phyloP scores from a whole-genome alignment of 2,888 invertebrate species.

The Agrotis exclamationis region DNA sequence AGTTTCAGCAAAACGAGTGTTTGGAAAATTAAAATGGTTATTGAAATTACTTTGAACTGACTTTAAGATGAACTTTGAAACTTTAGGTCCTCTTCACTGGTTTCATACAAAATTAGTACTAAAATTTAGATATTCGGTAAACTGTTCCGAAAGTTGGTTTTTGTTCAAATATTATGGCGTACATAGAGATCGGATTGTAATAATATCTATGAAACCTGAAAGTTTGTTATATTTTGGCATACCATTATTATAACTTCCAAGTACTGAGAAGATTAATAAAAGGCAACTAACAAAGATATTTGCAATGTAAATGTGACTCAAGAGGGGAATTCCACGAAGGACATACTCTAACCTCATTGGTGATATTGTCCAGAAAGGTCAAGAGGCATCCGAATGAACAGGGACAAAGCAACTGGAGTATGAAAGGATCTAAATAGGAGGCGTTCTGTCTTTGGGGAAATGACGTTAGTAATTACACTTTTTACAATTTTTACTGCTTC shows the following conservation, averaged over 20 bases:
- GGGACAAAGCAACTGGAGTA: too few species aligned
- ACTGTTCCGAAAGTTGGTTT: slow-evolving; percentile 36
- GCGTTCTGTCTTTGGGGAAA: too few species aligned
- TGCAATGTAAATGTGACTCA: neutral
- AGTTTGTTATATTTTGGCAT: slow-evolving; percentile 12
- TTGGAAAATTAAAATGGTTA: slow-evolving; percentile 61
- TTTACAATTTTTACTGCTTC: too few species aligned
- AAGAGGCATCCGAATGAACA: neutral
- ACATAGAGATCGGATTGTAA: slow-evolving; percentile 32
- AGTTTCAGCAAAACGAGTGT: slow-evolving; percentile 52
- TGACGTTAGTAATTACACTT: too few species aligned
- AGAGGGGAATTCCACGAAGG: neutral
- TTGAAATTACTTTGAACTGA: slow-evolving; percentile 61
- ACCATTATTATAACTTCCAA: neutral
- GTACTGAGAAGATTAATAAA: neutral
- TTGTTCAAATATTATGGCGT: slow-evolving; percentile 38
- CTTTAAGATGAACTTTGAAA: slow-evolving; percentile 59
- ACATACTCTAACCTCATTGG: neutral
- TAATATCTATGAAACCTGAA: slow-evolving; percentile 15
- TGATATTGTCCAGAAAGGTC: neutral
- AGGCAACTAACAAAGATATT: neutral
- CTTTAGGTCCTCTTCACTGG: slow-evolving; percentile 31
- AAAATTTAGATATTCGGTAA: slow-evolving; percentile 48
- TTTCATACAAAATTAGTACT: slow-evolving; percentile 54
- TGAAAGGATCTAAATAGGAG: too few species aligned